These are phyloP conservation scores for Chrysochloris asiatica DNA, from an alignment of 2,113 vertebrate species.

Conservation along the genomic window DNA sequence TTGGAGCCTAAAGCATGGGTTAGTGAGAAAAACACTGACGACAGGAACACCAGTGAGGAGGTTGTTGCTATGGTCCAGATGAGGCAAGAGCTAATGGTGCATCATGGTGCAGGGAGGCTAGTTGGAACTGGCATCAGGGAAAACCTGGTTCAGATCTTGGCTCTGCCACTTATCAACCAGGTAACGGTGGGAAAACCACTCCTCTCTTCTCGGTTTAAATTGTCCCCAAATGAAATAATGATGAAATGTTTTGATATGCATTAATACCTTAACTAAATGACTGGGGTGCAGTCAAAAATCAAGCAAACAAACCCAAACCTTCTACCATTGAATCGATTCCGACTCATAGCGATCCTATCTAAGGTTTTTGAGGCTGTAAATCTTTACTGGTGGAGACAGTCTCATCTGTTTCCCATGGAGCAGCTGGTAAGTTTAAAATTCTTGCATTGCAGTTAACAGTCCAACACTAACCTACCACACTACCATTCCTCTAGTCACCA, in stretches of 20 bases:
- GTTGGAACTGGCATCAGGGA: background rate
- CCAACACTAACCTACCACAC: no score
- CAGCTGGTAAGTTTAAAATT: no score
- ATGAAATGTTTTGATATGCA: background rate
- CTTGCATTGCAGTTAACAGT: no score
- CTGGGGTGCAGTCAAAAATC: no score
- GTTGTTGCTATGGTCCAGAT: background rate
- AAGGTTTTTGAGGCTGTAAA: no score
- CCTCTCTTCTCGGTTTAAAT: background rate
- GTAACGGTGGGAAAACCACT: background rate
- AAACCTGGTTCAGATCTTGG: background rate
- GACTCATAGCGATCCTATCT: no score
- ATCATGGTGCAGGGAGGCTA: background rate
- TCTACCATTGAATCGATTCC: no score
- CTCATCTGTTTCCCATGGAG: no score
- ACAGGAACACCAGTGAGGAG: background rate
- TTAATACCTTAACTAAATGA: background rate
- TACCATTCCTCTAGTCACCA: no score
- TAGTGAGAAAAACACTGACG: background rate
- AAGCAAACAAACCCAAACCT: background rate
- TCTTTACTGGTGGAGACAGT: no score
- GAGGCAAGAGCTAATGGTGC: background rate
- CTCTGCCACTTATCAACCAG: background rate
- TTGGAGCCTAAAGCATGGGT: background rate
- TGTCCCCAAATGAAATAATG: background rate